A percentile compares a stretch with the other conserved stretches of the same genome.
Evolutionary conservation across 1,140 invertebrate genomes (phyloP).

Genomic region (Pissodes strobi): DNA sequence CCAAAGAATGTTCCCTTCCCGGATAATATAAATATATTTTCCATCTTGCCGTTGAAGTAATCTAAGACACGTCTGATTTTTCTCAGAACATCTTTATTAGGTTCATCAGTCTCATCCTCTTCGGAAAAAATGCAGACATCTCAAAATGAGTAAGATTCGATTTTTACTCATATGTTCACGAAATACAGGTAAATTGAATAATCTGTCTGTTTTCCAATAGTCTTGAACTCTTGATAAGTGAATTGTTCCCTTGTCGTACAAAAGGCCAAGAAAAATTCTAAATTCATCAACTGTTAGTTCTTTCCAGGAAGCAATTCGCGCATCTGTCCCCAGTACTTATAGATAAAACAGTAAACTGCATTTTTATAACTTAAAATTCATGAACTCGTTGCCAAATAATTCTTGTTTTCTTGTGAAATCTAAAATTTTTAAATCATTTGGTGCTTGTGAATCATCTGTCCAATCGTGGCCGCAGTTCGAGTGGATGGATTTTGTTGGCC

Average conservation of each 20-base stretch:
- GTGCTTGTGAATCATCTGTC: not conserved
- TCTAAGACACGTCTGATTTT: not conserved
- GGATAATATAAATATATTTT: not conserved
- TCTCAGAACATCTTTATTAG: not conserved
- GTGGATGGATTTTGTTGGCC: too few relatives aligned
- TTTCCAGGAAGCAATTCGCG: not conserved
- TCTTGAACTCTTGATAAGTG: too few relatives aligned
- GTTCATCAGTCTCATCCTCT: not conserved
- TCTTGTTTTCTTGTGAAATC: not conserved
- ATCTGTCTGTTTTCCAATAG: too few relatives aligned
- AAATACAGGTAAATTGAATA: too few relatives aligned
- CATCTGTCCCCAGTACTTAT: not conserved
- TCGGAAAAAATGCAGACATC: not conserved
- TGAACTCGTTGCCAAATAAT: not conserved
- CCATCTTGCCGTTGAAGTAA: not conserved
- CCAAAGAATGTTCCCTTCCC: slow-evolving; percentile 30
- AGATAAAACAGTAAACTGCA: not conserved
- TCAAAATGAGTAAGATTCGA: too few relatives aligned
- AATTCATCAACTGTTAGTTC: not conserved
- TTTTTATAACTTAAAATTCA: not conserved
- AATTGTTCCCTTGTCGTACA: too few relatives aligned
- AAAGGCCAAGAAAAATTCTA: too few relatives aligned
- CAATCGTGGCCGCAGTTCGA: too few relatives aligned
- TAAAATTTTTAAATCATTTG: not conserved
- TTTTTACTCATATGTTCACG: too few relatives aligned